Conservation (phyloP, 2,113 vertebrate genomes). For the Todiramphus chloris region DNA sequence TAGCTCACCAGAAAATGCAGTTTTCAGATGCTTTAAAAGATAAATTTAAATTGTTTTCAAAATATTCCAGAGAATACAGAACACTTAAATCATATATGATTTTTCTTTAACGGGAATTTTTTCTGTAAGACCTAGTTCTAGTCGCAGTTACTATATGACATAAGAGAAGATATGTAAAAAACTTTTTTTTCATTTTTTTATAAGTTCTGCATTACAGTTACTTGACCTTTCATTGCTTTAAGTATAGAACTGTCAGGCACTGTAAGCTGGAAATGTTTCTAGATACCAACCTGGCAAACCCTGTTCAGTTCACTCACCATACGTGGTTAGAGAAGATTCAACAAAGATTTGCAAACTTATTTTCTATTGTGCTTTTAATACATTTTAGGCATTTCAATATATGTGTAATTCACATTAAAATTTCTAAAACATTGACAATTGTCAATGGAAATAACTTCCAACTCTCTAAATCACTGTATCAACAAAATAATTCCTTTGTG, state of each 20-base stretch:
- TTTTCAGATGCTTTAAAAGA: conserved; percentile 19
- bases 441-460: background rate
- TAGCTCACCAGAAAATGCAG: background rate
- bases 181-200: background rate
- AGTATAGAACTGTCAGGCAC: background rate
- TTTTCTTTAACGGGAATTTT: background rate
- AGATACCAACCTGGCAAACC: background rate
- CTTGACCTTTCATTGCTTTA: background rate
- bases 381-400: background rate
- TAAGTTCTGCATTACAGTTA: background rate
- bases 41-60: background rate
- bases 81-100: background rate
- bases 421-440: background rate
- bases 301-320: background rate
- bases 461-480: background rate
- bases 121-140: background rate
- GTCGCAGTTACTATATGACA: background rate
- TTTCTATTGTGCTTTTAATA: background rate
- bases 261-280: background rate
- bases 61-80: background rate
- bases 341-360: background rate
- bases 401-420: background rate
- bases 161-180: background rate
- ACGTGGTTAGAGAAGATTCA: background rate
- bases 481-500: background rate